These are phyloP conservation scores for Cricetomys ansorgei DNA, from an alignment of 2,113 vertebrate genomes.

Conservation along the genomic window DNA sequence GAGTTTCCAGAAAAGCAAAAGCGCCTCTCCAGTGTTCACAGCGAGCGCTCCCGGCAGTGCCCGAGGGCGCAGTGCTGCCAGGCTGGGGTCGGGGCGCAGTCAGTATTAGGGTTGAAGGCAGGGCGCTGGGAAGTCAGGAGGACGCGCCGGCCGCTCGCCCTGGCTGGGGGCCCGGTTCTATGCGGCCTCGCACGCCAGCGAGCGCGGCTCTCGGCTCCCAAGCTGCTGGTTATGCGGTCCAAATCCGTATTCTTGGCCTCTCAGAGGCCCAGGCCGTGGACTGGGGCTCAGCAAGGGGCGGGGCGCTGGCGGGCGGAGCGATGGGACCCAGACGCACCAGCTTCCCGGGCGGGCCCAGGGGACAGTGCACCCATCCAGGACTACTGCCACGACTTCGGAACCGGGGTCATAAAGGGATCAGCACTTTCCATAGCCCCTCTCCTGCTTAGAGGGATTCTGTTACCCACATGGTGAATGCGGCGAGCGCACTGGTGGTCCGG, in stretches of 20 bases:
- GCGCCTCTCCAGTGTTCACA: not conserved
- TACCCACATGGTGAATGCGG: not conserved
- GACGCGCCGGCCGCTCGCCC: not conserved
- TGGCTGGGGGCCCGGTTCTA: not conserved
- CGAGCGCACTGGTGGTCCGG: not conserved
- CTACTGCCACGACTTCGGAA: not conserved
- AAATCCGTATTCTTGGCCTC: not conserved
- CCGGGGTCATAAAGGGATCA: conserved; percentile 25
- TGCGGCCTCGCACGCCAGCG: not conserved
- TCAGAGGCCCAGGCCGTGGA: not conserved
- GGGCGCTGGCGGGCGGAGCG: not conserved
- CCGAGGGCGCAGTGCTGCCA: not conserved
- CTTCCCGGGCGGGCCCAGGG: not conserved
- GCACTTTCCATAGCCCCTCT: conserved; percentile 70
- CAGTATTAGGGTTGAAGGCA: conserved; percentile 56
- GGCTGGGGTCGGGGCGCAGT: not conserved
- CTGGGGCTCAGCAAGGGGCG: not conserved
- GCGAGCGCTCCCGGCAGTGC: not conserved
- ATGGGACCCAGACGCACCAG: not conserved
- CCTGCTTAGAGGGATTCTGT: not conserved
- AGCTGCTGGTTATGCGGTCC: not conserved
- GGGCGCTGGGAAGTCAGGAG: not conserved
- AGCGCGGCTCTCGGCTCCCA: not conserved
- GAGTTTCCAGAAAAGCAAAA: not conserved
- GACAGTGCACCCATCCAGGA: not conserved